These are phyloP conservation scores for Ptilorrhoa leucosticta DNA, from an alignment of 2,113 vertebrate genomes.

Conservation along the genomic window DNA sequence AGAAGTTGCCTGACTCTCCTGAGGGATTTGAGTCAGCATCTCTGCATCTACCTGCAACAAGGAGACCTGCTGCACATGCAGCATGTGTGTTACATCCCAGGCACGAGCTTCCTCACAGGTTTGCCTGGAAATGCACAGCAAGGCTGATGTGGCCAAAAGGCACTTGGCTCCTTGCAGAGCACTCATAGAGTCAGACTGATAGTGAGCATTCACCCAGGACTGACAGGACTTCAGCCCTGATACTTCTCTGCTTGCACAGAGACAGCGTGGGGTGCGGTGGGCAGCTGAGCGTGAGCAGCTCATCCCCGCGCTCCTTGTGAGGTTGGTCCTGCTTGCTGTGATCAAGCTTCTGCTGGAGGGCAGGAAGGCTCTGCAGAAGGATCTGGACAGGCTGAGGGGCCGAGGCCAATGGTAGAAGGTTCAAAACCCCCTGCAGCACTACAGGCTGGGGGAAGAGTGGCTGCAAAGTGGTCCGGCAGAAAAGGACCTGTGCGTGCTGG, in stretches of 20 bases:
- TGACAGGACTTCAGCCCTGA: not conserved
- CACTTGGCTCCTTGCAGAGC: not conserved
- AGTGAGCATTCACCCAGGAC: not conserved
- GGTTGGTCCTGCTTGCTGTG: not conserved
- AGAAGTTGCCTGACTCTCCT: not conserved
- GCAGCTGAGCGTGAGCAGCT: not conserved
- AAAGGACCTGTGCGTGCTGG: not conserved
- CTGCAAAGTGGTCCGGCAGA: fast-evolving
- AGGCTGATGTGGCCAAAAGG: not conserved
- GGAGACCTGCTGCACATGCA: not conserved
- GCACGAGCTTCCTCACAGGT: not conserved
- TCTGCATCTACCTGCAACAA: not conserved
- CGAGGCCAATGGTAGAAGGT: not conserved
- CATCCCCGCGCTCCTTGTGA: fast-evolving
- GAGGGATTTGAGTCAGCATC: not conserved
- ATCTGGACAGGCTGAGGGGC: not conserved
- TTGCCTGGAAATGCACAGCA: not conserved
- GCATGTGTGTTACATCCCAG: not conserved
- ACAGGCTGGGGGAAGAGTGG: not conserved
- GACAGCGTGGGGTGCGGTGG: not conserved
- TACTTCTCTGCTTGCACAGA: not conserved
- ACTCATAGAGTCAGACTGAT: fast-evolving
- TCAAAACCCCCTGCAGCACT: not conserved
- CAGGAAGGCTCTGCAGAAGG: not conserved
- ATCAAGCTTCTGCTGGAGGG: not conserved